Evolutionary conservation across 2,888 invertebrate species (phyloP), one percentile per base, ranked within the genome.

Genomic region (Schrankia costaestrigalis): DNA sequence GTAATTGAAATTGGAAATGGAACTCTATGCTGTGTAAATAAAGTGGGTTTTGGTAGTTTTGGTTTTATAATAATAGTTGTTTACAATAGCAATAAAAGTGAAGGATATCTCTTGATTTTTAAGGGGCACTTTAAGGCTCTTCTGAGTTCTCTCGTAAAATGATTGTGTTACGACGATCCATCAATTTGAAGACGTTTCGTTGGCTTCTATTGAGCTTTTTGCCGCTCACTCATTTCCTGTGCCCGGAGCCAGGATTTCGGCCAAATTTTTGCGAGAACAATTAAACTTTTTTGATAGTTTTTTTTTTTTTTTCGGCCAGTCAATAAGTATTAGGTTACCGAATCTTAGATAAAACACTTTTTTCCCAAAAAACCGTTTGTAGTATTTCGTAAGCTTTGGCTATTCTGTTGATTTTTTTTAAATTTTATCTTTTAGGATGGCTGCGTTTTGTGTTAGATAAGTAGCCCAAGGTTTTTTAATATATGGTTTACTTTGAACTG

Each of bases 111-210:
- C 79, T 82, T 78, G 80, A 82, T 80, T 78, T 74, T 78, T 78
- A 78, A 82, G 82, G 82, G 81, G 82, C 84, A 78, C 81, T 84
- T 82, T 78, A 80, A 74, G 73, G 80, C 71, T 71, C 72, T 69
- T 61, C 71, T 66, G 50, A 63, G 61, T 61, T 67, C 69, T 69
- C 69, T 74, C 72, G 68, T 72, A 74, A 67, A 80, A 78, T 82
- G 71, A 83, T 86, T 86, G 78, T 84, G 80, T 85, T 82, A 80
- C 74, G 72, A 71, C 77, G 71, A 87, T 86, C 82, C 80, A 86
- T 87, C 87, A 87, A 77, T 67, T 68, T 59, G 64, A 67, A 75
- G 79, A 82, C 77, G 67, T 76, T 77, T 75, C 63, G 71, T 75
- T 75, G 78, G 73, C 62, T 74, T 80, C 76, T 76, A 75, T 81